Base-by-base conservation (phyloP, 37 sponge, comb jelly and placozoan genomes). In the Oscarella lobularis region DNA sequence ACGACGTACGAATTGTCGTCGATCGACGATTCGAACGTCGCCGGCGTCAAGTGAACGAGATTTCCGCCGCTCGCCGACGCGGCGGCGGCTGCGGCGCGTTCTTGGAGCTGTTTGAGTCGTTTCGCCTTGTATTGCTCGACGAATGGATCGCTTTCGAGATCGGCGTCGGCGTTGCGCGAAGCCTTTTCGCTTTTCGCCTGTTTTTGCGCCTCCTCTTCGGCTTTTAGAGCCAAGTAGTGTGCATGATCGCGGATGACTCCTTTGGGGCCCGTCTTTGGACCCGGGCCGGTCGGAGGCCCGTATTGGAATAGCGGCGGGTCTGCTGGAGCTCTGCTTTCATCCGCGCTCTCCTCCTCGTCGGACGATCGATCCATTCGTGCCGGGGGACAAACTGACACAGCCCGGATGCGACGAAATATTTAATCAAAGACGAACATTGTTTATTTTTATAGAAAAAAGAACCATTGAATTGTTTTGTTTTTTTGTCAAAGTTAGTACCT, bases 1-100 rank as follows among this genome's bases (percentile, higher is more conserved):
- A 91, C 33, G 3, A 91, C 75, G 36, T 80, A 82, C 2, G 85
- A 80, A 29, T 75, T 82, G 27, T 67, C 77, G 54, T 91, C 92
- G n/a, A 91, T 84, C 14, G 74, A 71, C 27, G 78, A 75, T 31
- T 75, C 4, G 71, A 29, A 68, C 29, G 71, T 14, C 35, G 5
- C 29, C 5, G 29, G 5, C 29, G 71, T 30, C 4, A 68, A 5
- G 71, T 68, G 31, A 35, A 68, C 31, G 6, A 68, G 31, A 68
- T 20, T 68, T 5, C 71, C 71, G 31, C 6, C 29, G 6, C 5
- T 35, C 6, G 29, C 33, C 71, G 29, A 5, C 6, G 6, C 5
- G 5, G 6, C 31, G 6, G 71, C 29, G 29, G 29, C 33, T 32
- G 29, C 31, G 4, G 71, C 71, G 4, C 5, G 5, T 68, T 4